Base-by-base conservation (phyloP, 2,888 invertebrate genomes). In the Sycophila texana region DNA sequence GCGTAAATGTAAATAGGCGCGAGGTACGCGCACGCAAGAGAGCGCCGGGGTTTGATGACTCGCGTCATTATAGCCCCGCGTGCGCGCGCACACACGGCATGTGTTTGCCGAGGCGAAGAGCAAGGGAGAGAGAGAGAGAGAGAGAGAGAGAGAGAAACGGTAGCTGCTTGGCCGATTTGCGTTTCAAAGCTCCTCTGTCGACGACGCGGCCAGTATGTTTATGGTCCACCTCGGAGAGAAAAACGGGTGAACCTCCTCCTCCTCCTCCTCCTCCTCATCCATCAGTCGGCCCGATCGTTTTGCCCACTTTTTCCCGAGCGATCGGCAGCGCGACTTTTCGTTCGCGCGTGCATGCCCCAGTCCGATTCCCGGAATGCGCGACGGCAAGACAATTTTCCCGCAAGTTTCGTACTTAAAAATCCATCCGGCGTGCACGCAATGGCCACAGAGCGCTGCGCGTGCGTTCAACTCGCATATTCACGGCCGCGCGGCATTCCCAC, bases 1-100 rank as follows among this genome's bases (percentile, higher is more conserved):
- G 78, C 68, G 71, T 74, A 71, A 66, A 71, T 71, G 58, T 60
- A 79, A 71, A 79, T 70, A 74, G 22, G 26, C 22, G 39, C 20
- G 53, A n/a, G n/a, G 53, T n/a, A 53, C 39, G 68, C 22, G 30
- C 20, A 20, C 63, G 57, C 18, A 26, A 16, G 20, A 58, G 16
- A 39, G 51, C 58, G 55, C 14, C 39, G 10, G 26, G n/a, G 47
- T 67, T 60, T 74, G 68, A 76, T 61, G 76, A 63, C 76, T 70
- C 63, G 47, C 55, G 76, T 53, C 70, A 47, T 70, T 76, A 70
- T 30, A 39, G 26, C 7, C 16, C n/a, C 53, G 14, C 53, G 26
- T 14, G 10, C 53, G 4, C 26, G 57, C n/a, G 67, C 67, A 3
- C 26, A n/a, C n/a, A n/a, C 30, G 67, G 74, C 74, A 75, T 75